Evolutionary conservation across 2,888 invertebrate genomes (phyloP).

Genomic region (Heliconius charithonia): DNA sequence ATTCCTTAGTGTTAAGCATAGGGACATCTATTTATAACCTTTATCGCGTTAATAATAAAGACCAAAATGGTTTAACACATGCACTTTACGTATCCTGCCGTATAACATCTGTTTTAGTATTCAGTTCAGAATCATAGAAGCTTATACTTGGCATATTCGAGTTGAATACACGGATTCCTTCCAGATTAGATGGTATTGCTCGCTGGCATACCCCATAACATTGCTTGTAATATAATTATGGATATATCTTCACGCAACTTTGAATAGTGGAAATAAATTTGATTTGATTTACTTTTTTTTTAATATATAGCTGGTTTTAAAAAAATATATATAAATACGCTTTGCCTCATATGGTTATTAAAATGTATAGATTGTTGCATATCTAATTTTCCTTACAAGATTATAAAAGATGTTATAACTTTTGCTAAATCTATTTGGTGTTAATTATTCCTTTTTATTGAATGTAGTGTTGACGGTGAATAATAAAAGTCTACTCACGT

Average conservation of each 20-base stretch:
- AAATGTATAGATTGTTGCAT: no score
- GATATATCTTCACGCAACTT: not conserved
- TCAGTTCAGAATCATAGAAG: constrained; percentile 44
- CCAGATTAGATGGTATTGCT: constrained; percentile 43
- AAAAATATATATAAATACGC: no score
- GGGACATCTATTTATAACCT: not conserved
- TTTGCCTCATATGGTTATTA: no score
- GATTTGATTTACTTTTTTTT: not conserved
- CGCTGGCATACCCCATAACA: constrained; percentile 29
- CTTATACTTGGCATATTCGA: constrained; percentile 44
- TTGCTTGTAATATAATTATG: constrained; percentile 14
- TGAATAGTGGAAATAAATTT: not conserved
- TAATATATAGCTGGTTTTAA: no score
- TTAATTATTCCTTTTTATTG: no score
- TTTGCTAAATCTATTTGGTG: no score
- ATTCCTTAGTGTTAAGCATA: constrained; percentile 30
- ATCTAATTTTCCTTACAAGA: no score
- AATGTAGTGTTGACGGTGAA: no score
- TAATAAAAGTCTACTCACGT: no score
- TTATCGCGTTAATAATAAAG: constrained; percentile 26
- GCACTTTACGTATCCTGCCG: constrained; percentile 31
- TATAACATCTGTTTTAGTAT: constrained; percentile 44
- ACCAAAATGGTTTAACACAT: constrained; percentile 21
- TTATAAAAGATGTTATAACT: no score
- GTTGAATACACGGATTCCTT: constrained; percentile 47